Base-by-base conservation (phyloP, 1,140 invertebrate species). In the Dendrolimus kikuchii region DNA sequence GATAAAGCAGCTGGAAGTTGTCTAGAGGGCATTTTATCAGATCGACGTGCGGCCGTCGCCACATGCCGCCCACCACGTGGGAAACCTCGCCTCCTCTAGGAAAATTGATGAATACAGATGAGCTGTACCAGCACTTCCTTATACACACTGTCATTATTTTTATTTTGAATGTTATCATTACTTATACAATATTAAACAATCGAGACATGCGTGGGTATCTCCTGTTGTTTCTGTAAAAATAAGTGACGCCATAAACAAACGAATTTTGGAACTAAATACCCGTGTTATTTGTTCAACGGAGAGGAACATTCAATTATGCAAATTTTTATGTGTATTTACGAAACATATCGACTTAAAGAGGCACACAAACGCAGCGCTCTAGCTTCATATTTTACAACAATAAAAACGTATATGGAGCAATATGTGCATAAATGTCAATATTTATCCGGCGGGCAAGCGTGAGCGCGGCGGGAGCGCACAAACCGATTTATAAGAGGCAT, bases 381-480 rank as follows among this genome's bases (percentile, higher is more conserved):
- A 77, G 71, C 73, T 74, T 84, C 75, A 86, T 86, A 86, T 84
- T 84, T 86, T 80, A 86, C 78, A 79, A 69, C 60, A 46, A 77
- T 84, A 86, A 86, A 83, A 84, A 73, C 81, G 57, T 83, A 84
- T 82, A 86, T 84, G 80, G 83, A 84, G 81, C 80, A 86, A 82
- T 81, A 81, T 86, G 80, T 83, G 77, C 77, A 82, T 84, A 84
- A 86, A 84, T 79, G 83, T 79, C 74, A 81, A 83, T 85, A 78
- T 83, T 85, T 71, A 78, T 74, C 64, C 68, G 53, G 41, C 50
- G 9, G 53, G 59, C 49, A 53, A 58, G 39, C 55, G 53, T 57
- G 54, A 58, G 39, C 55, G 53, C 58, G 55, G 55, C 64, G 59
- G 64, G 65, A 68, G 66, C 59, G 51, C 55, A 51, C 45, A 36